Evolutionary conservation across 2,888 invertebrate genomes (phyloP).

Genomic region (Neoaliturus tenellus): DNA sequence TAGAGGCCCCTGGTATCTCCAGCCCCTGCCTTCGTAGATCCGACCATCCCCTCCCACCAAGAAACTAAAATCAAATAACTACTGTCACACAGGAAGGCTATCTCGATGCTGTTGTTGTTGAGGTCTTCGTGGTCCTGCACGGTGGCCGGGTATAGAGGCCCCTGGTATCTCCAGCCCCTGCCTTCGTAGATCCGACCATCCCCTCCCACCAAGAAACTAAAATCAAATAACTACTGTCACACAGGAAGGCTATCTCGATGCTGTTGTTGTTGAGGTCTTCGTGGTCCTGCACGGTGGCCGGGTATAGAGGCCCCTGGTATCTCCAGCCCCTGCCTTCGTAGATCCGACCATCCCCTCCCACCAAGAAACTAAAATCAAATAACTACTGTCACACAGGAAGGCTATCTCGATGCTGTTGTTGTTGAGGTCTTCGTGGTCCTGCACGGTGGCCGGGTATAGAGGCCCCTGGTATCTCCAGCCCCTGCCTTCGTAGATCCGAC

Average conservation of each 20-base stretch:
- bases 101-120: no score
- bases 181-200: background rate
- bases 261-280: background rate
- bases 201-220: conserved; percentile 1
- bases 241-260: no score
- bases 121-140: background rate
- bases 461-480: background rate
- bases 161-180: background rate
- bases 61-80: no score
- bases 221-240: no score
- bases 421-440: background rate
- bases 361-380: background rate
- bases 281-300: background rate
- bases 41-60: background rate
- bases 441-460: background rate
- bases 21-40: background rate
- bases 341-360: background rate
- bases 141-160: background rate
- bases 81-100: no score
- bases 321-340: background rate
- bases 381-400: no score
- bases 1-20: background rate
- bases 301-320: background rate
- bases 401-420: no score
- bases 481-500: background rate